Conservation (phyloP, 2,888 invertebrate genomes). For the Megastigmus dorsalis region DNA sequence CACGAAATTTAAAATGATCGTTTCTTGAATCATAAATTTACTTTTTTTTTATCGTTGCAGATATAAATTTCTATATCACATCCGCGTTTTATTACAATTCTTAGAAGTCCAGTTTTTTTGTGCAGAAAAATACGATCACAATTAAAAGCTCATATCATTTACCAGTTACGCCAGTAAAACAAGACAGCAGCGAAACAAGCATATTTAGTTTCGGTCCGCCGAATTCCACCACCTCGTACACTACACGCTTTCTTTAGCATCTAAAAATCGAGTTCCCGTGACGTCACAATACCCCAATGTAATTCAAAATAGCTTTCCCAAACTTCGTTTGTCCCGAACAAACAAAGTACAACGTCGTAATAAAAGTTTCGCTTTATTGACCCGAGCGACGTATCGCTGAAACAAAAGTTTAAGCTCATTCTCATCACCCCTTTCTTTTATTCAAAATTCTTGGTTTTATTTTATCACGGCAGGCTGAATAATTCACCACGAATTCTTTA, state of each 20-base stretch:
- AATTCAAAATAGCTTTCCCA: conserved; percentile 40
- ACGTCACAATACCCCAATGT: conserved; percentile 14
- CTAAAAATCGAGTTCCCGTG: conserved; percentile 28
- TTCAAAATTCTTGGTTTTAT: no score
- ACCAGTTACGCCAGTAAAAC: not conserved
- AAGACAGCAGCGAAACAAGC: conserved; percentile 34
- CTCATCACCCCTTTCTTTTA: not conserved
- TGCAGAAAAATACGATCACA: not conserved
- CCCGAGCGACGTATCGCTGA: not conserved
- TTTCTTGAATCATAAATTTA: no score
- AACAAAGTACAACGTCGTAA: not conserved
- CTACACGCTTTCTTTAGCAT: conserved; percentile 12
- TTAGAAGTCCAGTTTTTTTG: no score
- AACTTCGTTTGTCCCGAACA: conserved; percentile 4
- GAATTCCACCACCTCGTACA: conserved; percentile 12
- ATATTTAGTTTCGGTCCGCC: conserved; percentile 33
- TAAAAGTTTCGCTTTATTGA: conserved; percentile 9
- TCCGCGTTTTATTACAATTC: no score
- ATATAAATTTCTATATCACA: no score
- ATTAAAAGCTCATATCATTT: conserved; percentile 7
- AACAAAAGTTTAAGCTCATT: conserved; percentile 6
- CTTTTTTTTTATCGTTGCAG: no score
- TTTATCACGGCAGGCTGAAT: no score
- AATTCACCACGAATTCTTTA: no score
- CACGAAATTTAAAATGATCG: no score